Base-by-base conservation (phyloP, 2,797 vertebrate species). In the Yasuhikotakia modesta region DNA sequence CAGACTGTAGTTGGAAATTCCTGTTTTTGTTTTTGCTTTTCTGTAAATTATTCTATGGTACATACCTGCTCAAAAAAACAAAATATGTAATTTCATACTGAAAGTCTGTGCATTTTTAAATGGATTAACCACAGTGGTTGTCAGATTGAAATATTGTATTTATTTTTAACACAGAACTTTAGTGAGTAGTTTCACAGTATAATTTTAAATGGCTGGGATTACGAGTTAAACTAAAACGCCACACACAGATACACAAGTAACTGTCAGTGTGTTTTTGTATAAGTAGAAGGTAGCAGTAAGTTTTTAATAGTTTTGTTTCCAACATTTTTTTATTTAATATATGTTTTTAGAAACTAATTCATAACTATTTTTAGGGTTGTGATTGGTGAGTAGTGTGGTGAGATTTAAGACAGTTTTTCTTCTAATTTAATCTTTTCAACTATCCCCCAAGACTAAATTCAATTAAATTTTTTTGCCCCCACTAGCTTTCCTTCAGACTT, bases 401-500 rank as follows among this genome's bases (percentile, higher is more conserved):
- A 63, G 69, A 77, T 81, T 78, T 46, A 70, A 61, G 57, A 14
- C 12, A 43, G 4, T 35, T 69, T 72, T 72, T 63, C 46, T 57
- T 61, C 73, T 68, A 45, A 66, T 50, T 35, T 65, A 72, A 73
- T 80, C 81, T 48, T 61, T 58, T 57, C 14, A 35, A 32, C 58
- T 61, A 63, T 66, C 53, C 65, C 52, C 52, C n/a, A n/a, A 13
- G 1, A 70, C 58, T 70, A 77, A 57, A 76, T 70, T 43, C 50
- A 68, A 46, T 68, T 13, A 57, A n/a, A n/a, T 24, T 12, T 76
- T 43, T 76, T 12, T 61, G 22, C 24, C 30, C 60, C 77, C 60
- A 63, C 80, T 78, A 71, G 30, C 45, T 66, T 83, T 32, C 65
- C 57, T 35, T 76, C 7, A 73, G 10, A 65, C 68, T 60, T 76